Evolutionary conservation across 2,113 vertebrate genomes (phyloP).

Genomic region (Lophochroa leadbeateri): DNA sequence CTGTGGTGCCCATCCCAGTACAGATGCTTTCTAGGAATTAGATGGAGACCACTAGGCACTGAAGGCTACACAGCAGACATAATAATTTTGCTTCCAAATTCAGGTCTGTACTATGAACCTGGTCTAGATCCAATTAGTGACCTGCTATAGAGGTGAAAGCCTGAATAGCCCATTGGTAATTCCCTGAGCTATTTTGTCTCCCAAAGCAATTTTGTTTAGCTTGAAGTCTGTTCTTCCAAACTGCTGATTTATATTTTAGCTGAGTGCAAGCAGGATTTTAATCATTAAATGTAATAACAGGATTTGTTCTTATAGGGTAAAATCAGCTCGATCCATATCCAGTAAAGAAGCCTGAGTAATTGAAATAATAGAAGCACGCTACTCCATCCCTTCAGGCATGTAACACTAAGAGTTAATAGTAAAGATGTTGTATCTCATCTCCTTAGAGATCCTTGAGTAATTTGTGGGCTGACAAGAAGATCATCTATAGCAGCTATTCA

Average conservation of each 20-base stretch:
- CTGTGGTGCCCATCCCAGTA: background rate
- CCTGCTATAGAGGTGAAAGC: constrained; percentile 48
- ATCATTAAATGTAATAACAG: constrained; percentile 65
- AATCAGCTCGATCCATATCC: constrained; percentile 47
- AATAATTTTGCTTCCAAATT: constrained; percentile 37
- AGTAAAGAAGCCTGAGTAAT: constrained; percentile 43
- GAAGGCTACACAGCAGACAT: background rate
- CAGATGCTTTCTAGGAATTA: background rate
- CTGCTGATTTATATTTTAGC: constrained; percentile 64
- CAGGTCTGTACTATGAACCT: constrained; percentile 12
- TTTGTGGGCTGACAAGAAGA: background rate
- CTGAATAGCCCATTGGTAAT: constrained; percentile 42
- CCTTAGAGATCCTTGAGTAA: constrained; percentile 5
- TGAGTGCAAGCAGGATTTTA: constrained; percentile 55
- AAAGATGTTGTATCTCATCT: constrained; percentile 30
- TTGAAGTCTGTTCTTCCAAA: constrained; percentile 59
- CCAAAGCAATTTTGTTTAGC: constrained; percentile 71
- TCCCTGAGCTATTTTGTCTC: constrained; percentile 51
- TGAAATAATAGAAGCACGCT: constrained; percentile 50
- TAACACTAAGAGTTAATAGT: constrained; percentile 47
- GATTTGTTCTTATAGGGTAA: constrained; percentile 56
- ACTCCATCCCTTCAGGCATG: constrained; percentile 10
- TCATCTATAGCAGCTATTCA: background rate
- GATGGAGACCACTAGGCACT: background rate
- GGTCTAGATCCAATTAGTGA: constrained; percentile 63